These are phyloP conservation scores for Psittacus erithacus DNA, from an alignment of 2,113 vertebrate genomes.

Conservation along the genomic window DNA sequence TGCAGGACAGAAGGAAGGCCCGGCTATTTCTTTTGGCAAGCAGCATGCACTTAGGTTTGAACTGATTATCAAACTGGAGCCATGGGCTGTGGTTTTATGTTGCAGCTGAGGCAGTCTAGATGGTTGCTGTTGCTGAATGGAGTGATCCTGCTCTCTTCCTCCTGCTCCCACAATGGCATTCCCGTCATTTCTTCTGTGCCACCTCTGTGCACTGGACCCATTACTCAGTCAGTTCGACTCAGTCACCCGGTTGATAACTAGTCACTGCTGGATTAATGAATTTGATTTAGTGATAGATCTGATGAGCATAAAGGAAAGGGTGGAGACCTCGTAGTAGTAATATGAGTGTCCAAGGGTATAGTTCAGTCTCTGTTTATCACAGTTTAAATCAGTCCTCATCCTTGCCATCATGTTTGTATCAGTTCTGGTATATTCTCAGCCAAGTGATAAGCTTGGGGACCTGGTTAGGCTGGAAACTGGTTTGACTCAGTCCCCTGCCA, in stretches of 20 bases:
- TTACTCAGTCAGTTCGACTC: background rate
- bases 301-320: background rate
- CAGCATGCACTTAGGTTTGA: background rate
- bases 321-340: background rate
- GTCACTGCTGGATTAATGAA: background rate
- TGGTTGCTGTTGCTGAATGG: background rate
- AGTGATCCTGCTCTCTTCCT: background rate
- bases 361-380: background rate
- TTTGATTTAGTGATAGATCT: background rate
- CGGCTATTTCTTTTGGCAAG: background rate
- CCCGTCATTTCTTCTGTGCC: background rate
- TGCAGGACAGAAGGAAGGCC: background rate
- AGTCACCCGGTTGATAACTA: background rate
- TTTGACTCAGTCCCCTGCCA: background rate
- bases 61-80: background rate
- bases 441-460: background rate
- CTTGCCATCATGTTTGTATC: background rate
- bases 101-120: background rate
- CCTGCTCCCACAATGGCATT: background rate
- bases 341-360: background rate
- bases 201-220: background rate
- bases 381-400: accelerated
- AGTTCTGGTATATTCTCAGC: background rate
- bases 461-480: background rate
- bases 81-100: background rate